A percentile compares a stretch with the other conserved stretches of the same genome.
Conservation (phyloP, 2,113 vertebrate species). For the Acinonyx jubatus region DNA sequence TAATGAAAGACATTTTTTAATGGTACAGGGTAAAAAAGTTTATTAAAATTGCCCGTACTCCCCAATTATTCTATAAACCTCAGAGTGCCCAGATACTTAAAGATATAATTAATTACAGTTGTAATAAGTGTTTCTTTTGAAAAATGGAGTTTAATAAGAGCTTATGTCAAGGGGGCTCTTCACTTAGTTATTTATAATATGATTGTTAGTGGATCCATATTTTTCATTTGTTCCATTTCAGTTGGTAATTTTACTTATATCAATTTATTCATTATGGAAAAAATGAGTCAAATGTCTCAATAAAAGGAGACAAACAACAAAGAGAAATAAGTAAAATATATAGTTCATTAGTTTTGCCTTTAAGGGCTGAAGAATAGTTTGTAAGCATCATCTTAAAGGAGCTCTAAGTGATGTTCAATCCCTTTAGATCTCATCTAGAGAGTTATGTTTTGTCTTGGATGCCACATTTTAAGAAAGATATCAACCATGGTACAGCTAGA, state of each 20-base stretch:
- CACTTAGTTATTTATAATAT: not conserved
- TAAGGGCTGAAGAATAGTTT: not conserved
- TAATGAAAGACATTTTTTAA: conserved; percentile 5
- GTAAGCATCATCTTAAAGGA: not conserved
- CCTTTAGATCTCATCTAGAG: not conserved
- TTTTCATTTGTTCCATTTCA: conserved; percentile 29
- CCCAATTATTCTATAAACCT: conserved; percentile 15
- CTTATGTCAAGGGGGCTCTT: not conserved
- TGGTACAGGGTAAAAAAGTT: not conserved
- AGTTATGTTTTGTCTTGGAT: not conserved
- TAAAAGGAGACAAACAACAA: not conserved
- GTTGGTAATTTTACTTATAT: not conserved
- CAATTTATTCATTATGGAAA: not conserved
- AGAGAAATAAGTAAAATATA: not conserved
- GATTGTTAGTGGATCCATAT: not conserved
- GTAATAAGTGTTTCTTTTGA: not conserved
- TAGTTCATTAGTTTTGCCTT: conserved; percentile 11
- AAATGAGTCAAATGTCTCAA: not conserved
- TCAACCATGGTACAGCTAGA: not conserved
- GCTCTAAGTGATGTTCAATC: not conserved
- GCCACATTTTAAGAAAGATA: not conserved
- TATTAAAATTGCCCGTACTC: not conserved
- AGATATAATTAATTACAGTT: not conserved
- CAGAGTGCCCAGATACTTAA: not conserved
- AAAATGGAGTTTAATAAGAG: not conserved